A percentile compares a stretch with the other conserved stretches of the same genome.
Conservation (phyloP, 2,888 invertebrate genomes). For the Athalia circularis region DNA sequence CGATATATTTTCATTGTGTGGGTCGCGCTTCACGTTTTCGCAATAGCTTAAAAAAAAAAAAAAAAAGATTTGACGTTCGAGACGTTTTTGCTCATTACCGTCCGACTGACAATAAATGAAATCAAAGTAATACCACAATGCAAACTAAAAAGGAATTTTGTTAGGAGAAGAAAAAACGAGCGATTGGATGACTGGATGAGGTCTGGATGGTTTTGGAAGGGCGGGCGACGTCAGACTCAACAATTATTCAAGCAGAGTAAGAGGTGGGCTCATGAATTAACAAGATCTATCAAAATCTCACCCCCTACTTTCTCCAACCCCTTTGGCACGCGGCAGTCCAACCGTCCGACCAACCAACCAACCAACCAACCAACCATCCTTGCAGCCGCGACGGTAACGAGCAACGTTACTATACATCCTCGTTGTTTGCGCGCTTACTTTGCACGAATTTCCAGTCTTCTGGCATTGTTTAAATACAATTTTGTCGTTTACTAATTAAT, state of each 20-base stretch:
- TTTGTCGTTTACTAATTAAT: conserved; percentile 80
- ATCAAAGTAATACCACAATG: too few species aligned
- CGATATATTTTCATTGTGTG: too few species aligned
- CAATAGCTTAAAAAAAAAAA: too few species aligned
- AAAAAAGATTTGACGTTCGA: too few species aligned
- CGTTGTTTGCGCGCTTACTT: conserved; percentile 69
- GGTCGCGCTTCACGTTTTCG: too few species aligned
- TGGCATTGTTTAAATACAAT: conserved; percentile 79
- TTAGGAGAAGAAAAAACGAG: too few species aligned
- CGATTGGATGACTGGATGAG: not conserved
- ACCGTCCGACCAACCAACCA: not conserved
- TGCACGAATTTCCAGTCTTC: conserved; percentile 59
- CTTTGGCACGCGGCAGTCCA: conserved; percentile 3
- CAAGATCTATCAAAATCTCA: conserved; percentile 63
- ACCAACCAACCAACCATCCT: not conserved
- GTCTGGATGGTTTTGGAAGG: not conserved
- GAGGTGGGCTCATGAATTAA: conserved; percentile 64
- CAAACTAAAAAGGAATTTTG: too few species aligned
- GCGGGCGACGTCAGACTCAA: conserved; percentile 58
- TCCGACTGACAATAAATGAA: too few species aligned
- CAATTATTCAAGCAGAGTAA: conserved; percentile 63
- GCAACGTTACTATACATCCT: conserved; percentile 54
- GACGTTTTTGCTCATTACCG: too few species aligned
- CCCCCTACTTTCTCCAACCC: conserved; percentile 49
- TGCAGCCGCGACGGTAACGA: conserved; percentile 39